Evolutionary conservation across 2,113 vertebrate species (phyloP).

Genomic region (Brevimyrus niger): DNA sequence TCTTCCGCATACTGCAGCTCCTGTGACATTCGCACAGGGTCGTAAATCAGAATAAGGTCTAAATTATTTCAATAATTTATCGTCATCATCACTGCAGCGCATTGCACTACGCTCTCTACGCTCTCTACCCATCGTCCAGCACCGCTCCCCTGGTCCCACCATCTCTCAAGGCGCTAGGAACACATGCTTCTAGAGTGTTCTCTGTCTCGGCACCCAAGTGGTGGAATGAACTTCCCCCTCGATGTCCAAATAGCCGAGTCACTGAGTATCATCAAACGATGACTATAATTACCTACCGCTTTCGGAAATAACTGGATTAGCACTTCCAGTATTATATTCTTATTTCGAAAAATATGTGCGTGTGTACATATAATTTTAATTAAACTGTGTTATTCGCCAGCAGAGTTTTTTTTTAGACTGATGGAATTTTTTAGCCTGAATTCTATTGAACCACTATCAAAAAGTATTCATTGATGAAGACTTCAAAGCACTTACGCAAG

Average conservation of each 20-base stretch:
- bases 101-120: not conserved
- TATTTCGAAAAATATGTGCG: too few relatives aligned
- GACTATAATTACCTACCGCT: not conserved
- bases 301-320: not conserved
- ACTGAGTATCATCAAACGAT: not conserved
- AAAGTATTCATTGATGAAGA: not conserved
- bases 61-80: not conserved
- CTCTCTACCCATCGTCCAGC: not conserved
- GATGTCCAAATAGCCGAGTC: not conserved
- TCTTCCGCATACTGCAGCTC: constrained; percentile 86
- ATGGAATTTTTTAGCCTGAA: not conserved
- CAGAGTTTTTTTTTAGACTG: not conserved
- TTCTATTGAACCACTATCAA: not conserved
- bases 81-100: not conserved
- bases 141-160: not conserved
- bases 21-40: constrained; percentile 46
- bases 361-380: too few relatives aligned
- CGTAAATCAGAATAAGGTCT: not conserved
- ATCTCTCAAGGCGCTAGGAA: not conserved
- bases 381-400: not conserved
- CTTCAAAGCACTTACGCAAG: not conserved
- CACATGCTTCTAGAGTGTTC: not conserved
- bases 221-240: not conserved
- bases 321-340: not conserved
- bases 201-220: not conserved